These are phyloP conservation scores for Operophtera brumata DNA, from an alignment of 2,888 invertebrate genomes.

Conservation along the genomic window DNA sequence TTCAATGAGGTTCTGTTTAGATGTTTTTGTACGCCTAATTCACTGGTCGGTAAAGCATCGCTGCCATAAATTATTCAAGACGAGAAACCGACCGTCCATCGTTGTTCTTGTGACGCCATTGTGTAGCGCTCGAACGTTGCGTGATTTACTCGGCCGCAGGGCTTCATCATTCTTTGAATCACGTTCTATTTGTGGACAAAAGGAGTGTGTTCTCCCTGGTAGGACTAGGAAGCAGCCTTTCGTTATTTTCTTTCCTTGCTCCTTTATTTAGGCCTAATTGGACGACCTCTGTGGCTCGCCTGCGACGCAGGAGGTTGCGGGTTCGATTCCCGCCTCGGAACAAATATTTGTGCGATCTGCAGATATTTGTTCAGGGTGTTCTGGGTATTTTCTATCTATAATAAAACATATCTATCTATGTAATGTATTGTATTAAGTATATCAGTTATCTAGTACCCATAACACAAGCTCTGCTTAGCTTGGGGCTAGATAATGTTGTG, in stretches of 20 bases:
- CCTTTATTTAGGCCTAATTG: not conserved
- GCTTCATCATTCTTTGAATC: slow-evolving; percentile 37
- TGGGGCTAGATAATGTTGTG: too few relatives aligned
- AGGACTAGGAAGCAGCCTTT: slow-evolving; percentile 9
- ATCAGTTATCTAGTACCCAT: too few relatives aligned
- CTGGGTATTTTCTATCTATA: too few relatives aligned
- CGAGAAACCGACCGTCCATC: slow-evolving; percentile 54
- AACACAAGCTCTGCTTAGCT: too few relatives aligned
- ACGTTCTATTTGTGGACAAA: slow-evolving; percentile 37
- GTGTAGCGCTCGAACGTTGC: slow-evolving; percentile 49
- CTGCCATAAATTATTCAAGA: slow-evolving; percentile 75
- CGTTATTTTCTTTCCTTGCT: slow-evolving; percentile 29
- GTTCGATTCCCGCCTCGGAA: too few relatives aligned
- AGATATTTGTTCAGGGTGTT: too few relatives aligned
- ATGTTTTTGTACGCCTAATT: slow-evolving; percentile 68
- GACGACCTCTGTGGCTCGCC: not conserved
- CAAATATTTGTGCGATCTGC: too few relatives aligned
- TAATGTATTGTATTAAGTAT: too few relatives aligned
- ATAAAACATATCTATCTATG: too few relatives aligned
- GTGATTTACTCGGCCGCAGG: slow-evolving; percentile 41
- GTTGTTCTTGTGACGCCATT: slow-evolving; percentile 65
- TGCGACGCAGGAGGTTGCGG: too few relatives aligned
- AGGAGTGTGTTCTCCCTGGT: slow-evolving; percentile 13
- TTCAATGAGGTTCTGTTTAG: slow-evolving; percentile 52
- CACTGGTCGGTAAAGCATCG: slow-evolving; percentile 60